Conservation (phyloP, 2,113 vertebrate genomes). For the Poicephalus meyeri region DNA sequence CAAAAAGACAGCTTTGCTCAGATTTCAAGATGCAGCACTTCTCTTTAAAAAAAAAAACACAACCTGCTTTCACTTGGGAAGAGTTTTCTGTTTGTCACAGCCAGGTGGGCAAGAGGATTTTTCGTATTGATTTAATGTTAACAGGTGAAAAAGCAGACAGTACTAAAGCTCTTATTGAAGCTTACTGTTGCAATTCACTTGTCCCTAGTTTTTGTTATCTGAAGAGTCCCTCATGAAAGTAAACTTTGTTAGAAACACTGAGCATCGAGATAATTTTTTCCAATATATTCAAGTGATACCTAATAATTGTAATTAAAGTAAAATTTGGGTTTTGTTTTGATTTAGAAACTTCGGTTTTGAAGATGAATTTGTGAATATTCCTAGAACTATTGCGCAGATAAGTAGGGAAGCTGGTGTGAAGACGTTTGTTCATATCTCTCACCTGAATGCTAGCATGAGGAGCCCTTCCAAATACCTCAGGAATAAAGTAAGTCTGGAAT, state of each 20-base stretch:
- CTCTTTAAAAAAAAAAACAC: not conserved
- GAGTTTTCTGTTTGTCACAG: not conserved
- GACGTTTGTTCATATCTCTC: slow-evolving; percentile 90
- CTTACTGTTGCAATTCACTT: not conserved
- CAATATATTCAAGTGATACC: not conserved
- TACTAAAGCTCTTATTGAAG: not conserved
- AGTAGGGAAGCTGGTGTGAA: slow-evolving; percentile 85
- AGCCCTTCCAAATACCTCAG: slow-evolving; percentile 92
- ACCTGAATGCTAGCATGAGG: slow-evolving; percentile 91
- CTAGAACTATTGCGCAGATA: slow-evolving; percentile 82
- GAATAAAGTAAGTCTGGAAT: slow-evolving; percentile 83
- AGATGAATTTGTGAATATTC: slow-evolving; percentile 87
- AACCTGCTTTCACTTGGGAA: not conserved
- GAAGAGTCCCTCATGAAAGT: not conserved
- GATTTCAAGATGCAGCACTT: not conserved
- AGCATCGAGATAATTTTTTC: not conserved
- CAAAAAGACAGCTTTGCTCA: not conserved
- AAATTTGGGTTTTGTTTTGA: not conserved
- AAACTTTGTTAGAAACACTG: not conserved
- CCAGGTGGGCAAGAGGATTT: not conserved
- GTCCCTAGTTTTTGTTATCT: not conserved
- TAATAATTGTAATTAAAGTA: not conserved
- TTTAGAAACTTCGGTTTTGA: slow-evolving; percentile 89
- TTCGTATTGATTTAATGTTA: not conserved
- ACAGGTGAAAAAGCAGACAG: not conserved